Evolutionary conservation across 92 coral and sea anemone genomes (phyloP).

Genomic region (Paramuricea clavata): DNA sequence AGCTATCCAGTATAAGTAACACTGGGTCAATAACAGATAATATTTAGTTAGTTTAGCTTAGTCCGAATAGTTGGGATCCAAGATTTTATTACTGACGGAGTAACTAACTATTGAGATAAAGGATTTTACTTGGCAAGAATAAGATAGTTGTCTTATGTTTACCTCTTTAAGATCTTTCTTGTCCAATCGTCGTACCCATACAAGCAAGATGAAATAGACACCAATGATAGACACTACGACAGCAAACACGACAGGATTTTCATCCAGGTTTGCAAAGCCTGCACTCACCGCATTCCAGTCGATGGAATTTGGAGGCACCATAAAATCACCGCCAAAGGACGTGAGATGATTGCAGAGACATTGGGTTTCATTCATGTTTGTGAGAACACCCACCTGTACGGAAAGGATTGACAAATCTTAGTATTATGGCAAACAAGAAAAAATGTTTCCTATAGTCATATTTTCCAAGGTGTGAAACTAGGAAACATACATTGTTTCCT

Average conservation of each 20-base stretch:
- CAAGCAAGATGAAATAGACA: constrained; percentile 71
- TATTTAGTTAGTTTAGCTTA: too few relatives aligned
- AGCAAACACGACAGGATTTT: constrained; percentile 78
- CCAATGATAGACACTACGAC: constrained; percentile 72
- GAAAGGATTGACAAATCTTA: background rate
- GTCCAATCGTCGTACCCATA: constrained; percentile 83
- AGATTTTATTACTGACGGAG: too few relatives aligned
- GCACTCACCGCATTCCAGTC: constrained; percentile 78
- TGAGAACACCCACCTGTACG: constrained; percentile 75
- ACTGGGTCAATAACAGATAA: background rate
- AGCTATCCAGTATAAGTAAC: too few relatives aligned
- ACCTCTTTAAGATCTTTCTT: constrained; percentile 56
- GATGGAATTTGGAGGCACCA: constrained; percentile 84
- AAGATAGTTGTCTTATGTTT: background rate
- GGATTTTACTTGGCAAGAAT: background rate
- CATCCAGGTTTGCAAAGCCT: constrained; percentile 64
- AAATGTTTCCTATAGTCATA: too few relatives aligned
- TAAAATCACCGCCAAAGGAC: constrained; percentile 84
- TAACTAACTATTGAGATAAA: too few relatives aligned
- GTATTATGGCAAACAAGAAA: background rate
- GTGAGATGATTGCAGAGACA: constrained; percentile 90
- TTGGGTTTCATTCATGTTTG: constrained; percentile 79
- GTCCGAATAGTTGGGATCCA: too few relatives aligned
- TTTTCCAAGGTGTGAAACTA: background rate
- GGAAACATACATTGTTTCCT: background rate